Conservation (phyloP, 2,797 vertebrate genomes). For the Heteromormyrus szaboi region DNA sequence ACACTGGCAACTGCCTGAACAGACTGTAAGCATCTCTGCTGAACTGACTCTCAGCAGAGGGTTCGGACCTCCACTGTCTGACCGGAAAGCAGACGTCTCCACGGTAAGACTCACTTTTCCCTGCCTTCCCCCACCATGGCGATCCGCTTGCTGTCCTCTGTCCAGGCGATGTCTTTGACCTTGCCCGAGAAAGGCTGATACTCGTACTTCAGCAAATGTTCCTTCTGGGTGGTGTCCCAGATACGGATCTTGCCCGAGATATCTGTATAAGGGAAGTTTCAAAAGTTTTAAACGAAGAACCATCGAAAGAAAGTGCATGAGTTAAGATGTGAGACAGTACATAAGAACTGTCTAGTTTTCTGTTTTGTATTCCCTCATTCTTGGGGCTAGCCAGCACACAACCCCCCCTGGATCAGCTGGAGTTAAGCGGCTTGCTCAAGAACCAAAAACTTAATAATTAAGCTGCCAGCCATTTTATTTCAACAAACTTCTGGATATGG, state of each 20-base stretch:
- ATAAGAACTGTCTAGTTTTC: background rate
- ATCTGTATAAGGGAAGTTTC: constrained; percentile 58
- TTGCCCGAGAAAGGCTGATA: constrained; percentile 85
- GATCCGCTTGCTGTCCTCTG: constrained; percentile 90
- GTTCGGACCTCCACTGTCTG: background rate
- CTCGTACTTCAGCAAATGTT: constrained; percentile 91
- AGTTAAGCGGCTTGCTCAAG: background rate
- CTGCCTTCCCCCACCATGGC: constrained; percentile 87
- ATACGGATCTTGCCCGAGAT: constrained; percentile 86
- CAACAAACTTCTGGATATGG: background rate
- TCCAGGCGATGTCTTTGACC: constrained; percentile 94
- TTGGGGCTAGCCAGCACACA: background rate
- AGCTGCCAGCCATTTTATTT: background rate
- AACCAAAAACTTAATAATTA: background rate
- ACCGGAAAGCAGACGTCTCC: background rate
- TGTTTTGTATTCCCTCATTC: background rate
- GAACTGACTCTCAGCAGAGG: background rate
- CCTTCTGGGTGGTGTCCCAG: constrained; percentile 98
- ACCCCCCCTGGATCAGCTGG: background rate
- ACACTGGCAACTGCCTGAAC: background rate
- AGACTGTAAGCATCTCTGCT: background rate
- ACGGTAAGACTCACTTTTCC: constrained; percentile 74
- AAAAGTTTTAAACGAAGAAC: background rate
- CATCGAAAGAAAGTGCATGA: background rate
- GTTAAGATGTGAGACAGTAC: background rate